Evolutionary conservation across 2,113 vertebrate species (phyloP).

Genomic region (Petroica traversi): DNA sequence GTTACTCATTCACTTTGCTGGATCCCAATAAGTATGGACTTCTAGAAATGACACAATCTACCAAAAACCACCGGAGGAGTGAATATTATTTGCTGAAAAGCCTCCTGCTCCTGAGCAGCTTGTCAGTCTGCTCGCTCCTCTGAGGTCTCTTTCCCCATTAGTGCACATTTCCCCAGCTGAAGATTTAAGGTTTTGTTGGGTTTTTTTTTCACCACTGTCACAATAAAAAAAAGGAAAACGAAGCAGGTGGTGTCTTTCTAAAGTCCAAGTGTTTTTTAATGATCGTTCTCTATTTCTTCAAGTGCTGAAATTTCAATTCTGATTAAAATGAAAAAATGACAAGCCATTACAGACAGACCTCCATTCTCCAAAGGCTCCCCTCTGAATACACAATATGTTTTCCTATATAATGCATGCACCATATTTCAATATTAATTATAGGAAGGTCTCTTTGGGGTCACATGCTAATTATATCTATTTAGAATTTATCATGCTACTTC

Average conservation of each 20-base stretch:
- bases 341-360: conserved; percentile 16
- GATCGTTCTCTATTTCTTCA: conserved; percentile 14
- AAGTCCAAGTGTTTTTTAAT: conserved; percentile 31
- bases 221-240: neutral
- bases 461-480: conserved; percentile 55
- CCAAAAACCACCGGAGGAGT: neutral
- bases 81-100: conserved; percentile 23
- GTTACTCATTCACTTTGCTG: neutral
- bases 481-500: conserved; percentile 53
- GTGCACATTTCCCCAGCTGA: neutral
- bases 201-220: neutral
- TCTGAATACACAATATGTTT: conserved; percentile 20
- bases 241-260: conserved; percentile 5
- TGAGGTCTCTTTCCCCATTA: conserved; percentile 27
- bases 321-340: neutral
- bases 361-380: neutral
- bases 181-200: neutral
- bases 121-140: neutral
- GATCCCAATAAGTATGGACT: neutral
- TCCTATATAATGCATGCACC: neutral
- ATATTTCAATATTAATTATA: conserved; percentile 51
- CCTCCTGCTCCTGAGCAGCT: neutral
- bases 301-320: neutral
- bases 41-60: conserved; percentile 5
- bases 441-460: conserved; percentile 52